Evolutionary conservation across 2,113 vertebrate species (phyloP), one percentile per base, ranked within the genome.

Genomic region (Plectropomus leopardus): DNA sequence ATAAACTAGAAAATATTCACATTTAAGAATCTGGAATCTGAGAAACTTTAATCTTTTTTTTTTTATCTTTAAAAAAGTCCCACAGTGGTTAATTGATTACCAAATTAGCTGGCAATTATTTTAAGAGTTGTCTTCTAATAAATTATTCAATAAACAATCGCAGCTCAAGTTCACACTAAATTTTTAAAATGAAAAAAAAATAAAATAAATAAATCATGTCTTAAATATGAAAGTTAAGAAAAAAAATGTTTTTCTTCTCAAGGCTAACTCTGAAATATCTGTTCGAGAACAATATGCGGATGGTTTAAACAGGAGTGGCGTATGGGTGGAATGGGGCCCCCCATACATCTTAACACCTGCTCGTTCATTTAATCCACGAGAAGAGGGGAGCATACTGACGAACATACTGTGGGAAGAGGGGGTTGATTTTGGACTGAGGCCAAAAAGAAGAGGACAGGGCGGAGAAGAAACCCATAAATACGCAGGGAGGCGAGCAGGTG

Each of bases 381-480:
- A 75, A 82, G 75, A 83, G 54, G 76, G 67, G 73, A 77, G 63
- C 60, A 26, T 40, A 57, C 71, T 68, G 76, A 65, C 54, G 67
- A 84, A 47, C 64, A 61, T 66, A 75, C 61, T 78, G 86, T 85
- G 82, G 57, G 80, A 82, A 85, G 81, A 76, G 42, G 76, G 74
- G 60, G 68, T 75, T 80, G 86, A 73, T 76, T 88, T 86, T 93
- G 93, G 91, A 93, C 64, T 14, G n/a, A 7, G 60, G 91, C 93
- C 93, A 94, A 91, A 84, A 80, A 83, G 78, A 40, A 78, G 78
- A 87, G 72, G 89, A 91, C 85, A 73, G 63, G 70, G 75, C 17
- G 83, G 88, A 87, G 86, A 82, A 80, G 82, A 87, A 78, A 83
- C 8, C 84, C 82, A 90, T 90, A 92, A 91, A 92, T 91, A 88